Conservation (phyloP, 2,113 vertebrate genomes). For the Pimephales promelas region DNA sequence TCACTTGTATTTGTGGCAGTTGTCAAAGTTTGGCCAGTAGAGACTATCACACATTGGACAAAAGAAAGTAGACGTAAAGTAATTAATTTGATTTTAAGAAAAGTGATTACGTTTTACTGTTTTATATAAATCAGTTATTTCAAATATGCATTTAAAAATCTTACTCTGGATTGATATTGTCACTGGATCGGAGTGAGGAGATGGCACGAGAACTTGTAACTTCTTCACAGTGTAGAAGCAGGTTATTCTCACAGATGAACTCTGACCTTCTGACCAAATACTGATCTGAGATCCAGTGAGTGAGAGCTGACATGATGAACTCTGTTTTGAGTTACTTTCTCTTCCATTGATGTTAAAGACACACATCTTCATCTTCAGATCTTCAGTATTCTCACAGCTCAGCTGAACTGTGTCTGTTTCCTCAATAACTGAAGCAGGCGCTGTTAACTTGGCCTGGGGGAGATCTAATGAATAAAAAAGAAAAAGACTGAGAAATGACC, state of each 20-base stretch:
- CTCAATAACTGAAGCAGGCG: not conserved
- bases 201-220: not conserved
- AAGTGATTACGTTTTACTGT: too few species aligned
- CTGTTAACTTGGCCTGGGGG: slow-evolving; percentile 8
- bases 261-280: not conserved
- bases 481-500: too few species aligned
- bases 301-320: not conserved
- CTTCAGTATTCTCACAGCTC: not conserved
- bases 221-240: slow-evolving; percentile 17
- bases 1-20: not conserved
- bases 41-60: not conserved
- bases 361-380: slow-evolving; percentile 2
- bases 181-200: slow-evolving; percentile 4
- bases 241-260: slow-evolving; percentile 1
- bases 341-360: not conserved
- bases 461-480: not conserved
- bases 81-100: too few species aligned
- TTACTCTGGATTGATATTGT: not conserved
- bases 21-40: not conserved
- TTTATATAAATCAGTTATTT: too few species aligned
- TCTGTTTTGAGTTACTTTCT: not conserved
- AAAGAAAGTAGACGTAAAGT: too few species aligned
- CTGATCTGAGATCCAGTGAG: not conserved
- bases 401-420: slow-evolving; percentile 35
- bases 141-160: not conserved